These are phyloP conservation scores for Coenonympha glycerion DNA, from an alignment of 2,888 invertebrate genomes.

Conservation along the genomic window DNA sequence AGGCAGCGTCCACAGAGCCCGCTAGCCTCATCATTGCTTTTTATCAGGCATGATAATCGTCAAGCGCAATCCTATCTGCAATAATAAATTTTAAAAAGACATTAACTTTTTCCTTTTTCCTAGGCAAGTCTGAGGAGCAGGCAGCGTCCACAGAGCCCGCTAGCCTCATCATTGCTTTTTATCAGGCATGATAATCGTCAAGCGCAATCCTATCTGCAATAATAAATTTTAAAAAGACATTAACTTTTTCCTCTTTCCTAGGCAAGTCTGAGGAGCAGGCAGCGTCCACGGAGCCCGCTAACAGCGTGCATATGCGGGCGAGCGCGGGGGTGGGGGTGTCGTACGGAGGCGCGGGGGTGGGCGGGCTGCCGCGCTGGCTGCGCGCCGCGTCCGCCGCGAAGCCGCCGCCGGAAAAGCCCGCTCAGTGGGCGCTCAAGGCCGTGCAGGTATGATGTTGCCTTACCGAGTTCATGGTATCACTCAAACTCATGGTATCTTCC, in stretches of 20 bases:
- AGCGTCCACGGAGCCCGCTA: constrained; percentile 50
- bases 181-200: no score
- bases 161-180: no score
- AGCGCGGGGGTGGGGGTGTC: constrained; percentile 26
- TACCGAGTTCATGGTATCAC: no score
- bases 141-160: no score
- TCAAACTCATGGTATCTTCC: no score
- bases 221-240: neutral
- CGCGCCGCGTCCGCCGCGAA: constrained; percentile 69
- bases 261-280: constrained; percentile 29
- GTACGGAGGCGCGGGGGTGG: constrained; percentile 23
- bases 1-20: no score
- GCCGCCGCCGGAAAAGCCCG: constrained; percentile 50
- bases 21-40: no score
- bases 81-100: neutral
- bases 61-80: neutral
- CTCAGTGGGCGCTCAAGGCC: constrained; percentile 57
- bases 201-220: neutral
- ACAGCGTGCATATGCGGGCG: constrained; percentile 58
- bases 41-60: no score
- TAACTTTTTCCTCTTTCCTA: neutral
- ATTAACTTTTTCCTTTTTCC: no score
- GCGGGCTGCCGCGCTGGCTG: constrained; percentile 32
- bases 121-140: no score
- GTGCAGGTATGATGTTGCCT: constrained; percentile 50